A percentile compares a stretch with the other conserved stretches of the same genome.
These are phyloP conservation scores for Muricea muricata DNA, from an alignment of 92 coral and sea anemone genomes.

Conservation along the genomic window DNA sequence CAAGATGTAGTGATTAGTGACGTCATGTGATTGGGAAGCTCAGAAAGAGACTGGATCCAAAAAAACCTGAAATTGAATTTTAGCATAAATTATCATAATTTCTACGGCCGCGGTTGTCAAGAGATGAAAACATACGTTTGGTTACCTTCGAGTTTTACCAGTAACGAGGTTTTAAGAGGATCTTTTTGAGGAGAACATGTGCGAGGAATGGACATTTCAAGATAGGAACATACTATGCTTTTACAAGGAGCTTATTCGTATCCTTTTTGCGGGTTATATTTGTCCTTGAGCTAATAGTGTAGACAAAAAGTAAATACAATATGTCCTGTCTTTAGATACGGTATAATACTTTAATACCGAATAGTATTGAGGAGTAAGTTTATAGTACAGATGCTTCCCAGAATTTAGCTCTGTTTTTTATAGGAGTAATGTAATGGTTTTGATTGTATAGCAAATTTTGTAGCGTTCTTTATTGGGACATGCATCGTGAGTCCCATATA, in stretches of 20 bases:
- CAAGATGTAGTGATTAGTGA: not conserved
- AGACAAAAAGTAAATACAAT: constrained; percentile 5
- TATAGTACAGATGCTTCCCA: not conserved
- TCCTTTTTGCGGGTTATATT: constrained; percentile 71
- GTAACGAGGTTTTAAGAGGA: not conserved
- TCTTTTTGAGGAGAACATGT: constrained; percentile 21
- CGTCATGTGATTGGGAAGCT: not conserved
- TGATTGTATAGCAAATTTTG: not conserved
- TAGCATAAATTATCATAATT: constrained; percentile 19
- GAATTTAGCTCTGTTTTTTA: not conserved
- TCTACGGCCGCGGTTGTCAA: constrained; percentile 30
- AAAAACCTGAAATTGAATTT: not conserved
- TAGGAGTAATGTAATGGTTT: not conserved
- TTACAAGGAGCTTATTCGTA: constrained; percentile 98
- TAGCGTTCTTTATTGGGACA: not conserved
- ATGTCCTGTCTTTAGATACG: constrained; percentile 19
- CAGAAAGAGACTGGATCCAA: too few relatives aligned
- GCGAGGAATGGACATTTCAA: not conserved
- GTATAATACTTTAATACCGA: constrained; percentile 19
- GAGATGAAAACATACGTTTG: constrained; percentile 47
- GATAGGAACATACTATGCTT: constrained; percentile 40
- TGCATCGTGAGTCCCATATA: not conserved
- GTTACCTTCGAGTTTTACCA: constrained; percentile 12
- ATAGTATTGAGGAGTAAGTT: not conserved
- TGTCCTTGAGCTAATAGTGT: constrained; percentile 1